These are phyloP conservation scores for Acanthaster planci DNA, from an alignment of 35 echinoderm and acorn worm genomes.

Conservation along the genomic window DNA sequence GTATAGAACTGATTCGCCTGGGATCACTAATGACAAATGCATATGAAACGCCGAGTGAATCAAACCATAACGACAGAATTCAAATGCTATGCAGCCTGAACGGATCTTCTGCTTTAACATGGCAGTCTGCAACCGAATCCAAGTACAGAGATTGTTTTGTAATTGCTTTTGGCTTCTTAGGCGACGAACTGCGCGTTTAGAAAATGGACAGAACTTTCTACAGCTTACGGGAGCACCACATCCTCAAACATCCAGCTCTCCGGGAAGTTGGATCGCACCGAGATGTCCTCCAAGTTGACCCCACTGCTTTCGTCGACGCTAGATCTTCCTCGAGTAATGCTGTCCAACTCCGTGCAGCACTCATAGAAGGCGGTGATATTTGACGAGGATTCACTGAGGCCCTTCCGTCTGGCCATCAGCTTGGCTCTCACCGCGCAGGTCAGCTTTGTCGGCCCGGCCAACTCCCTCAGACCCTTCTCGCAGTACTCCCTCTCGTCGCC, in stretches of 20 bases:
- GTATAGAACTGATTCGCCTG: too few species aligned
- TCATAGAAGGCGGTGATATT: neutral
- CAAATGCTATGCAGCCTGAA: too few species aligned
- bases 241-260: conserved; percentile 88
- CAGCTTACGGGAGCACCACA: conserved; percentile 65
- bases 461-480: neutral
- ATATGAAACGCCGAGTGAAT: too few species aligned
- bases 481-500: neutral
- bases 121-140: too few species aligned
- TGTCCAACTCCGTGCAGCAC: neutral
- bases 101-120: too few species aligned
- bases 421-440: neutral
- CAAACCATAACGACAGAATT: too few species aligned
- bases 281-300: neutral
- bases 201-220: too few species aligned
- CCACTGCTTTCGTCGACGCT: neutral
- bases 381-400: neutral
- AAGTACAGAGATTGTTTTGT: too few species aligned
- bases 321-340: neutral
- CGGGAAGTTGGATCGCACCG: conserved; percentile 68
- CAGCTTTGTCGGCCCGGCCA: neutral
- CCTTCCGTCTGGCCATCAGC: neutral
- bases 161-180: too few species aligned
- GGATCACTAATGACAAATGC: too few species aligned
- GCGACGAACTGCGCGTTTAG: too few species aligned